Conservation (phyloP, 2,797 vertebrate species). For the Orestias chungarensis region DNA sequence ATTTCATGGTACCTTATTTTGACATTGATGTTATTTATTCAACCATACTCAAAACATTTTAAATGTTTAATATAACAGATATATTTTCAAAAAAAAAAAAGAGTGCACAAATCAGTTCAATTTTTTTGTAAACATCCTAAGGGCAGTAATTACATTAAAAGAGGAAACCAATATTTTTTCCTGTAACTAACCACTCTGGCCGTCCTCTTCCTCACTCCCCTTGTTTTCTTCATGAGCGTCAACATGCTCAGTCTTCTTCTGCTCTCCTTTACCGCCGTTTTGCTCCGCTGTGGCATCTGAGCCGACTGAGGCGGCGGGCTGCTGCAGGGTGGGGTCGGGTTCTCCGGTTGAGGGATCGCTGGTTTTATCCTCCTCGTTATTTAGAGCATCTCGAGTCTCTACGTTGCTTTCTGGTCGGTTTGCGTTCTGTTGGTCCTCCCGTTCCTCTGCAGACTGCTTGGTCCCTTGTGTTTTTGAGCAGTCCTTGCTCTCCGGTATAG, state of each 20-base stretch:
- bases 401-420: constrained; percentile 38
- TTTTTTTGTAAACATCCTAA: not conserved
- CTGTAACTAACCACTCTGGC: constrained; percentile 67
- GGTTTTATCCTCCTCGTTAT: constrained; percentile 49
- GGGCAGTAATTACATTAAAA: not conserved
- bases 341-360: constrained; percentile 60
- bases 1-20: not conserved
- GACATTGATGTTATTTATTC: not conserved
- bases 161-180: not conserved
- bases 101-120: not conserved
- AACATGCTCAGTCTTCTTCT: constrained; percentile 54
- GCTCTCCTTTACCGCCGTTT: constrained; percentile 41
- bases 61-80: not conserved
- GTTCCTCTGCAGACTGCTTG: constrained; percentile 46
- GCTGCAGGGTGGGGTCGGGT: constrained; percentile 6
- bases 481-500: constrained; percentile 67
- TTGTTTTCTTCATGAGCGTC: constrained; percentile 56
- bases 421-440: constrained; percentile 58
- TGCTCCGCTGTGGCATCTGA: constrained; percentile 56
- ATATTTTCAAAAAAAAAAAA: not conserved
- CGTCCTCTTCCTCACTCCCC: constrained; percentile 53
- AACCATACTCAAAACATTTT: not conserved
- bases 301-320: constrained; percentile 24
- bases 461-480: constrained; percentile 66
- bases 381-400: constrained; percentile 38